Conservation (phyloP, 2,113 vertebrate genomes). For the Dasyprocta punctata region DNA sequence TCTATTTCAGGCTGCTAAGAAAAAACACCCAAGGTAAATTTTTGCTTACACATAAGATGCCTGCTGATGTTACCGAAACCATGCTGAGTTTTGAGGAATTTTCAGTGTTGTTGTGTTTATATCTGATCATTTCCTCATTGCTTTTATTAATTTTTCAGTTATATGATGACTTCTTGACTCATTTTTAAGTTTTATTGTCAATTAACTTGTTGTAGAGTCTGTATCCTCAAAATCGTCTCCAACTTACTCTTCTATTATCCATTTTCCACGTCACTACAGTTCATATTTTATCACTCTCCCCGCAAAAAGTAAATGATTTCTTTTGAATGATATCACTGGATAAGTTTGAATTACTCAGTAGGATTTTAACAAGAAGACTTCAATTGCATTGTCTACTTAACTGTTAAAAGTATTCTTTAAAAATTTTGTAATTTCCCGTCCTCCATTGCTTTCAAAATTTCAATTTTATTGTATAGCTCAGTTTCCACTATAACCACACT, state of each 20-base stretch:
- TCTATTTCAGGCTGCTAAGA: neutral
- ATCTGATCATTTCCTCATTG: neutral
- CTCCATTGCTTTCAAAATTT: constrained; percentile 29
- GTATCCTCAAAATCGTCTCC: neutral
- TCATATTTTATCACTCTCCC: neutral
- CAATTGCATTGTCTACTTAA: neutral
- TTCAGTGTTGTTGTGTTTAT: neutral
- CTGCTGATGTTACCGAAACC: neutral
- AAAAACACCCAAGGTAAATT: neutral
- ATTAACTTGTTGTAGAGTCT: neutral
- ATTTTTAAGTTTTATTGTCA: neutral
- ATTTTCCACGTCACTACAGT: neutral
- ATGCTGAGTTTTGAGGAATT: neutral
- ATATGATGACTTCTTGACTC: neutral
- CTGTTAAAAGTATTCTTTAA: neutral
- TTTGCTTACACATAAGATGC: neutral
- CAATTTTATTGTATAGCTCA: neutral
- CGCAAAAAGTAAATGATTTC: neutral
- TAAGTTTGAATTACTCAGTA: neutral
- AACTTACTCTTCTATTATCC: neutral
- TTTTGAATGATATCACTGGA: neutral
- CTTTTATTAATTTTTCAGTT: neutral
- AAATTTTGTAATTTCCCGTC: neutral
- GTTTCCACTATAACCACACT: neutral
- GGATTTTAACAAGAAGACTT: neutral